Percentiles rank a stretch among this genome's conserved stretches.
Conservation (phyloP, 2,797 vertebrate genomes). For the Carapus acus region DNA sequence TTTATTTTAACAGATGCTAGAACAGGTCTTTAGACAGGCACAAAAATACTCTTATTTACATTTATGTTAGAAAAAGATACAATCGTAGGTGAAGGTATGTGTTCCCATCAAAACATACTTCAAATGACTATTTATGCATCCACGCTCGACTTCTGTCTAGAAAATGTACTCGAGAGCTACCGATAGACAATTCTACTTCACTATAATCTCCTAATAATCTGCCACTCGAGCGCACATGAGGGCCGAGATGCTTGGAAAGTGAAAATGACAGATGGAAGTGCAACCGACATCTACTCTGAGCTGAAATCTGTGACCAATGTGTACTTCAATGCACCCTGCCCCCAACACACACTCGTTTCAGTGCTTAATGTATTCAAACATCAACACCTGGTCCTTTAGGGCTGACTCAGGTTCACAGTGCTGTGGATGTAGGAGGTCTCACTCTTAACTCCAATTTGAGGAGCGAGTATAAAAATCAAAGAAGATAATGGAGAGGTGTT, state of each 20-base stretch:
- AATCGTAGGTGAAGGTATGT: conserved; percentile 27
- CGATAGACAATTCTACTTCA: conserved; percentile 5
- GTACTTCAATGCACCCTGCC: not conserved
- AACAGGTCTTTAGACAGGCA: conserved; percentile 60
- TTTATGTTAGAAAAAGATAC: conserved; percentile 42
- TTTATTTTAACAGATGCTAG: conserved; percentile 68
- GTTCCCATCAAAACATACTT: conserved; percentile 40
- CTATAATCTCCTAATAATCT: not conserved
- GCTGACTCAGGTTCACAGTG: conserved; percentile 5
- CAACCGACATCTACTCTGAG: conserved; percentile 10
- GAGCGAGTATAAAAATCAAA: conserved; percentile 45
- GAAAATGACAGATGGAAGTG: not conserved
- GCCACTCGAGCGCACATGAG: conserved; percentile 7
- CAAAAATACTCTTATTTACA: conserved; percentile 78
- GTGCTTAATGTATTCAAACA: not conserved
- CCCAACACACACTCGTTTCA: not conserved
- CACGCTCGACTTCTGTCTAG: conserved; percentile 22
- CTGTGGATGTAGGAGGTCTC: conserved; percentile 19
- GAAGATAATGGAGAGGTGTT: too few relatives aligned
- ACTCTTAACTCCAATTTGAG: not conserved
- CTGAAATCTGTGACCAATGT: not conserved
- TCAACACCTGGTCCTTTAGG: not conserved
- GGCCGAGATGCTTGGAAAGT: conserved; percentile 9
- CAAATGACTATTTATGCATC: conserved; percentile 20
- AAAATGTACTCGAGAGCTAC: conserved; percentile 12